A percentile compares a stretch with the other conserved stretches of the same genome.
phyloP scores from a whole-genome alignment of 2,888 invertebrate genomes.

The Charanyca ferruginea region DNA sequence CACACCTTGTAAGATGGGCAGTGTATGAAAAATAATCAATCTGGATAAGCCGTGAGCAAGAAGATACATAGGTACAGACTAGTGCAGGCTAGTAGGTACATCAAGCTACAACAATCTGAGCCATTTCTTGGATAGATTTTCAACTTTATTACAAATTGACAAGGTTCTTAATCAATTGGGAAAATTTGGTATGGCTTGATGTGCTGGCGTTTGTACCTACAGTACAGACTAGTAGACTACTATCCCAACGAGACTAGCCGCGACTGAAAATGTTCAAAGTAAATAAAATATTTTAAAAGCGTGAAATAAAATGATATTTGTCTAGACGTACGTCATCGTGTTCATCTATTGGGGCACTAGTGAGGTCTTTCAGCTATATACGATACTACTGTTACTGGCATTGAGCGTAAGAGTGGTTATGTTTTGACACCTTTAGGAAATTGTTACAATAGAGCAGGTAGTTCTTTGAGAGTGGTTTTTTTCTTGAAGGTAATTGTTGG shows the following conservation, averaged over 20 bases:
- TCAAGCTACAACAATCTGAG: too few species aligned
- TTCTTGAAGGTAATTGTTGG: not conserved
- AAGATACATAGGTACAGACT: not conserved
- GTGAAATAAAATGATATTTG: slow-evolving; percentile 3
- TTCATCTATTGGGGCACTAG: not conserved
- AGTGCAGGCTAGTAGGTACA: too few species aligned
- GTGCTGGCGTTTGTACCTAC: too few species aligned
- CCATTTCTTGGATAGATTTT: too few species aligned
- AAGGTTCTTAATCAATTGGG: too few species aligned
- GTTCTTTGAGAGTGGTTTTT: not conserved
- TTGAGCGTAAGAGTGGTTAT: not conserved
- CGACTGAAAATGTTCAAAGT: slow-evolving; percentile 6
- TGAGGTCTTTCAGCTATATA: slow-evolving; percentile 5
- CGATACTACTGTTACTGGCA: not conserved
- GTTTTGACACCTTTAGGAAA: slow-evolving; percentile 5
- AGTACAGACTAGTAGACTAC: too few species aligned
- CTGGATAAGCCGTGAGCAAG: too few species aligned
- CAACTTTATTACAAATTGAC: too few species aligned
- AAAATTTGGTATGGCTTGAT: too few species aligned
- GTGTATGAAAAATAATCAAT: too few species aligned
- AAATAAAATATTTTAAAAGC: slow-evolving; percentile 6
- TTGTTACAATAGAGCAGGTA: not conserved
- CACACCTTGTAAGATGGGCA: too few species aligned
- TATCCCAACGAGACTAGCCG: not conserved
- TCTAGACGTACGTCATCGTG: slow-evolving; percentile 10